Conservation (phyloP, 1,140 invertebrate genomes). For the Daktulosphaira vitifoliae region DNA sequence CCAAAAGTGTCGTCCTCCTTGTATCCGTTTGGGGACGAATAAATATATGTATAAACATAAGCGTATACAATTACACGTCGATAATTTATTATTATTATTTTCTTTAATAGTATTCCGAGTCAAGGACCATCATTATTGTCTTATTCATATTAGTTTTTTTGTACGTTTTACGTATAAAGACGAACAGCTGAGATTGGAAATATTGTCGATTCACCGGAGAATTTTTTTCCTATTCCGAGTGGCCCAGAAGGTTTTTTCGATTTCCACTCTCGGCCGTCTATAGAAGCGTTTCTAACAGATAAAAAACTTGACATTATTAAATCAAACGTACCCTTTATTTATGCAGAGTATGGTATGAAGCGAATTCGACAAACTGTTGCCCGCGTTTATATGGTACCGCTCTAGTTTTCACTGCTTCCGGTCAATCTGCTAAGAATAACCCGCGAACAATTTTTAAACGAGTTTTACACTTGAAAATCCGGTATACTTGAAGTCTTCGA, state of each 20-base stretch:
- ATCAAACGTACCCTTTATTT: conserved; percentile 7
- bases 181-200: conserved; percentile 26
- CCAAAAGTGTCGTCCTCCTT: conserved; percentile 30
- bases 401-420: neutral
- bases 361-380: neutral
- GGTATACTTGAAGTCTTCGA: too few relatives aligned
- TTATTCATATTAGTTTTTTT: conserved; percentile 18
- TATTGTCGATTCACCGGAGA: conserved; percentile 24
- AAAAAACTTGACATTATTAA: too few relatives aligned
- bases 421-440: conserved; percentile 27
- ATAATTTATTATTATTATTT: conserved; percentile 29
- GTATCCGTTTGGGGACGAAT: conserved; percentile 27
- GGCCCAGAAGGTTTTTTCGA: neutral
- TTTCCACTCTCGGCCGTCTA: neutral
- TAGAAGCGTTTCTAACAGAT: too few relatives aligned
- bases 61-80: neutral
- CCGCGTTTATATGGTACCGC: neutral
- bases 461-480: too few relatives aligned
- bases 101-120: conserved; percentile 18
- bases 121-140: conserved; percentile 21
- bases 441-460: neutral
- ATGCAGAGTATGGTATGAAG: too few relatives aligned
- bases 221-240: neutral
- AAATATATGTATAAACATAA: neutral
- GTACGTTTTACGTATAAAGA: conserved; percentile 15